Percentiles rank a stretch among this genome's conserved stretches.
Evolutionary conservation across 2,888 invertebrate species (phyloP).

Genomic region (Erebia ligea): DNA sequence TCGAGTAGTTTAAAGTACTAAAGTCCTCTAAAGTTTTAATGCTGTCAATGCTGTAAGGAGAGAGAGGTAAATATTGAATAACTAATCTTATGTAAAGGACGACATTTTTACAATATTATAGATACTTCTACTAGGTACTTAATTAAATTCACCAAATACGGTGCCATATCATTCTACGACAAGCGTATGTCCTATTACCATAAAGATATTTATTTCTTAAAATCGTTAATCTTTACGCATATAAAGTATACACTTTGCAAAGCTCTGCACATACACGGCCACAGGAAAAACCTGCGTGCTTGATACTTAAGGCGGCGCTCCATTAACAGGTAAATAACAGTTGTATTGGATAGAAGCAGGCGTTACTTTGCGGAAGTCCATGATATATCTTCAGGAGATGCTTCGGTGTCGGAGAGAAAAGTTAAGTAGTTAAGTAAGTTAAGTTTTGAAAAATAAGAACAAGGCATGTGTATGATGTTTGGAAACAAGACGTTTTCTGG

Average conservation of each 20-base stretch:
- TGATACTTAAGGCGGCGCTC: constrained; percentile 13
- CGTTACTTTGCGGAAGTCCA: too few relatives aligned
- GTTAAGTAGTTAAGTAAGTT: too few relatives aligned
- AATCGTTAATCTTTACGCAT: constrained; percentile 43
- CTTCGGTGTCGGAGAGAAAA: too few relatives aligned
- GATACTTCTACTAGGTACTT: constrained; percentile 24
- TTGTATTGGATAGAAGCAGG: too few relatives aligned
- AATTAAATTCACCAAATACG: constrained; percentile 40
- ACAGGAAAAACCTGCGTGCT: constrained; percentile 14
- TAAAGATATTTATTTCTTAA: constrained; percentile 45
- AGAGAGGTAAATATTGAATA: not conserved
- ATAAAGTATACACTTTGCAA: constrained; percentile 34
- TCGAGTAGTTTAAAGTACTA: too few relatives aligned
- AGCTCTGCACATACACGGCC: constrained; percentile 26
- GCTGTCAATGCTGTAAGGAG: not conserved
- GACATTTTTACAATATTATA: constrained; percentile 28
- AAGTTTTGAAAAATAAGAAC: too few relatives aligned
- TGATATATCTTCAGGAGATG: too few relatives aligned
- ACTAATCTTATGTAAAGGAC: constrained; percentile 4
- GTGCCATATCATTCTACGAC: constrained; percentile 35
- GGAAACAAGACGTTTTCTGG: too few relatives aligned
- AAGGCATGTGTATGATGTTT: too few relatives aligned
- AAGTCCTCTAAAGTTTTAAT: too few relatives aligned
- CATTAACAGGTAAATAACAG: too few relatives aligned
- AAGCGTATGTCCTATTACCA: constrained; percentile 40